Conservation (phyloP, 2,888 invertebrate genomes). For the Metopia argyrocephala region DNA sequence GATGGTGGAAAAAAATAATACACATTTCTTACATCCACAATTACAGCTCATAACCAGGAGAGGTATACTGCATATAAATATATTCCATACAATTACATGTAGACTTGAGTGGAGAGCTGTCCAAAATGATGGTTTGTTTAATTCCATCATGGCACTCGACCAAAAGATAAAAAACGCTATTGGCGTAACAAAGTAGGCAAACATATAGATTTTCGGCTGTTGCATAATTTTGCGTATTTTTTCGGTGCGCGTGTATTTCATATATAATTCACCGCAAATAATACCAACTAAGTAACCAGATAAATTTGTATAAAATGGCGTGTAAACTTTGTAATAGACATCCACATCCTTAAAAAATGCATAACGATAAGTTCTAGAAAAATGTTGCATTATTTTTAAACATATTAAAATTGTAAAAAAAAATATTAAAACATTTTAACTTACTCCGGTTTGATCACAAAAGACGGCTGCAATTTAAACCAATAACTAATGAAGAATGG, state of each 20-base stretch:
- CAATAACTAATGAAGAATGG: constrained; percentile 70
- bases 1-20: not conserved
- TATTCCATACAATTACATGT: constrained; percentile 76
- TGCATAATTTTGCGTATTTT: constrained; percentile 45
- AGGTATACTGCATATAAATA: constrained; percentile 71
- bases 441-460: constrained; percentile 74
- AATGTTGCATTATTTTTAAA: too few relatives aligned
- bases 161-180: constrained; percentile 67
- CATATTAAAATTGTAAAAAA: too few relatives aligned
- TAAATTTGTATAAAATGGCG: constrained; percentile 74
- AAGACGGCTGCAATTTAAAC: constrained; percentile 69
- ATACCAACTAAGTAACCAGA: constrained; percentile 74
- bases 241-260: constrained; percentile 62
- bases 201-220: constrained; percentile 66
- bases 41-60: constrained; percentile 72
- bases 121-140: constrained; percentile 74
- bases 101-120: constrained; percentile 77
- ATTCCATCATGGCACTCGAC: constrained; percentile 72
- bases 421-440: constrained; percentile 38
- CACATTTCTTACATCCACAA: constrained; percentile 73
- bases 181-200: constrained; percentile 63
- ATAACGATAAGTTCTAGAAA: constrained; percentile 72
- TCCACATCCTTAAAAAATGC: constrained; percentile 71
- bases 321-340: constrained; percentile 72
- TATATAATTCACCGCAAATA: constrained; percentile 70